Base-by-base conservation (phyloP, 1,140 invertebrate genomes). In the Aphidius ervi region DNA sequence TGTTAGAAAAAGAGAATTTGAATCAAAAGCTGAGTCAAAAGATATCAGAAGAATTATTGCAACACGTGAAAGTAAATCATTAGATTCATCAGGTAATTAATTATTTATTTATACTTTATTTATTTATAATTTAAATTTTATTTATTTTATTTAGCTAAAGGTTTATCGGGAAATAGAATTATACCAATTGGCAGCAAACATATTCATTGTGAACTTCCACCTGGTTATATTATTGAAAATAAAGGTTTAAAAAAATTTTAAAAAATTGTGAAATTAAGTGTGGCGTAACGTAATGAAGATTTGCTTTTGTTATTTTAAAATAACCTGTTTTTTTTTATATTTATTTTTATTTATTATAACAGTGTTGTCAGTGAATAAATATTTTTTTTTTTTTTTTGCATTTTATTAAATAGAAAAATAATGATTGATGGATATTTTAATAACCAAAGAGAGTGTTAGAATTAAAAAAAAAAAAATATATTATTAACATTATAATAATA, bases 151-250 rank as follows among this genome's bases (percentile, higher is more conserved):
- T 58, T 67, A 78, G 76, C 72, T 67, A 74, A 62, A 63, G 73
- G 68, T 67, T 81, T 87, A 70, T 88, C 86, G 63, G 88, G 88
- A 65, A 91, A 90, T 82, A 84, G 87, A 74, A 81, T 85, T 59
- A 85, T 88, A 81, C 87, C 88, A 68, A 83, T 88, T 74, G 88
- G 88, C 74, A 87, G 87, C 82, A 87, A 86, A 72, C 84, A 86
- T 78, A 83, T 90, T 65, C 88, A 90, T 79, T 89, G 88, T 71
- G 85, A 87, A 65, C 87, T 87, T 46, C 87, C 88, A 59, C 75
- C 82, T 65, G 86, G 82, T 71, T 85, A 79, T 80, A 77, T 31
- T 31, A 31, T 78, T 71, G 69, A 70, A 39, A 61, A 63, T 53
- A 66, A 74, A 76, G 75, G 73, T 76, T 75, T 73, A 70, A 62